These are phyloP conservation scores for Ditylenchus weischeri DNA, from an alignment of 2,888 invertebrate species.

Conservation along the genomic window DNA sequence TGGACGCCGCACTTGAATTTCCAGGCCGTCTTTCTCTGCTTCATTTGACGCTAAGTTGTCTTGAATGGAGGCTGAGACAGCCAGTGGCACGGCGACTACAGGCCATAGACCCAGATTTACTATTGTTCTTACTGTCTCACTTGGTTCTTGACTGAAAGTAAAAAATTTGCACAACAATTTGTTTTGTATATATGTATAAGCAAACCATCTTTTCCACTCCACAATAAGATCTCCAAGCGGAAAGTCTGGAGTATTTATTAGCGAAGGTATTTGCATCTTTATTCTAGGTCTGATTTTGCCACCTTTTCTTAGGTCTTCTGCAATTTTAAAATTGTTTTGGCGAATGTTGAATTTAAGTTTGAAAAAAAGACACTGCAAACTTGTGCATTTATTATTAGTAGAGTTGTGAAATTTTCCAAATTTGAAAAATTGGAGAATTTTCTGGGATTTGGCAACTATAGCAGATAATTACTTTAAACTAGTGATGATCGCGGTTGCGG, in stretches of 20 bases:
- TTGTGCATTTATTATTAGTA: too few relatives aligned
- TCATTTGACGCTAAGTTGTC: not conserved
- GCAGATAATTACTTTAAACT: too few relatives aligned
- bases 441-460: too few relatives aligned
- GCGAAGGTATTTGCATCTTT: too few relatives aligned
- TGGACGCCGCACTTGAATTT: constrained; percentile 5
- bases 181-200: not conserved
- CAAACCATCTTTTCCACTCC: constrained; percentile 1
- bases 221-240: not conserved
- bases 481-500: too few relatives aligned
- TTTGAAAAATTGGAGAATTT: too few relatives aligned
- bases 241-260: not conserved
- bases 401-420: too few relatives aligned
- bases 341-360: too few relatives aligned
- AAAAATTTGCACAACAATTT: not conserved
- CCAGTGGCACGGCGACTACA: not conserved
- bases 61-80: not conserved
- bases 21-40: not conserved
- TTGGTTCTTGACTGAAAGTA: not conserved
- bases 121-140: constrained; percentile 6
- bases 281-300: too few relatives aligned
- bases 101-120: constrained; percentile 4
- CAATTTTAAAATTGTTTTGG: too few relatives aligned
- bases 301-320: too few relatives aligned
- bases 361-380: too few relatives aligned